Evolutionary conservation across 2,888 invertebrate species (phyloP), one percentile per base, ranked within the genome.

Genomic region (Pseudoips prasinana): DNA sequence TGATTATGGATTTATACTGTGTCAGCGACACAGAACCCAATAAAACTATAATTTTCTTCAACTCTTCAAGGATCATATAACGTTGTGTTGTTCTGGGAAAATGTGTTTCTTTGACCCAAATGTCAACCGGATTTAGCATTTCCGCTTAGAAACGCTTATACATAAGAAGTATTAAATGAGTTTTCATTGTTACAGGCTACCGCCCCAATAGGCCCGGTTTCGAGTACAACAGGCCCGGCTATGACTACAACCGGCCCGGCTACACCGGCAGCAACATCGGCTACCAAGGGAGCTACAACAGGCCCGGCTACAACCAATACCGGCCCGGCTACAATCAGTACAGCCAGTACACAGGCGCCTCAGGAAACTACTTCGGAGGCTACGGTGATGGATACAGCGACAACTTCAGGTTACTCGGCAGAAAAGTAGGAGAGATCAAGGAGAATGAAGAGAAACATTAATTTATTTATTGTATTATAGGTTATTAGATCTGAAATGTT

Each of bases 321-420:
- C 44, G 68, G 1, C 60, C 70, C 6, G 62, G 67, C 2, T 67
- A 58, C 33, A 26, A 9, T 8, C 49, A 45, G 7, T 51, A 54
- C 47, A 28, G 54, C 5, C 46, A 64, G 7, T 64, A 70, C 39
- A 48, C 65, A 1, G 64, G 68, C 31, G 58, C 56, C 42, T 56
- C 60, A 3, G 78, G 74, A 8, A 78, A 73, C 42, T 83, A 74
- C 63, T 70, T 70, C 44, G 74, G 79, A 3, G 77, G 75, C 2
- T 74, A 64, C 38, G 70, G 68, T 6, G 78, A 81, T 24, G 70
- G 73, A 1, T 76, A 75, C 36, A 71, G 63, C 26, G 81, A 79
- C 33, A 77, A 72, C 52, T 73, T 73, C 42, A 72, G 76, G 32
- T 59, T 63, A 0, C 41, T 81, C 0, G 76, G 75, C 0, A 71